phyloP scores from a whole-genome alignment of 2,888 invertebrate species.

The Calameuta idolon region DNA sequence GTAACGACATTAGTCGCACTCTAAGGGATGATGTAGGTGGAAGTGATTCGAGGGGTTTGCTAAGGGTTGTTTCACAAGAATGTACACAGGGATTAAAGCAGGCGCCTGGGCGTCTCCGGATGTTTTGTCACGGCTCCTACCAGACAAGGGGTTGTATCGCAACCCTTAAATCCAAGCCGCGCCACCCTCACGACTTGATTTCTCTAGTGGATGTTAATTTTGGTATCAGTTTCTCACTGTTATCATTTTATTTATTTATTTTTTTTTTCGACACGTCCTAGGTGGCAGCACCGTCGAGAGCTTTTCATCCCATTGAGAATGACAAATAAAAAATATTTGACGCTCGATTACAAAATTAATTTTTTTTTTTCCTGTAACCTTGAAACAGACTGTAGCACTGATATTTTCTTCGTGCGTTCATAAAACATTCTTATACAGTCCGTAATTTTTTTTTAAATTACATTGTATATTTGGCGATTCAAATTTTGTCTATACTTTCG shows the following conservation, averaged over 20 bases:
- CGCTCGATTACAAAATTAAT: not conserved
- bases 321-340: not conserved
- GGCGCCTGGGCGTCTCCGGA: too few relatives aligned
- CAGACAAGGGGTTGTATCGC: not conserved
- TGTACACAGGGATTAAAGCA: not conserved
- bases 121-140: not conserved
- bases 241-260: too few relatives aligned
- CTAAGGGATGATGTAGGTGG: not conserved
- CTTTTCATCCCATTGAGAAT: not conserved
- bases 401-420: not conserved
- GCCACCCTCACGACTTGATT: not conserved
- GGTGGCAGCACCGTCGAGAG: too few relatives aligned
- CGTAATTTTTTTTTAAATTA: not conserved
- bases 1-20: not conserved
- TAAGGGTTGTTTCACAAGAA: not conserved
- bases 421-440: not conserved
- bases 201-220: not conserved
- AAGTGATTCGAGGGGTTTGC: not conserved
- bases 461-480: too few relatives aligned
- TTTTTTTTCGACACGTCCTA: too few relatives aligned
- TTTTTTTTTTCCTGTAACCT: not conserved
- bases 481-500: too few relatives aligned
- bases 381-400: not conserved
- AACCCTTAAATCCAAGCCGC: not conserved
- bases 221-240: not conserved